Percentiles rank a stretch among this genome's conserved stretches.
These are phyloP conservation scores for Lucilia cuprina DNA, from an alignment of 1,140 invertebrate genomes.

Conservation along the genomic window DNA sequence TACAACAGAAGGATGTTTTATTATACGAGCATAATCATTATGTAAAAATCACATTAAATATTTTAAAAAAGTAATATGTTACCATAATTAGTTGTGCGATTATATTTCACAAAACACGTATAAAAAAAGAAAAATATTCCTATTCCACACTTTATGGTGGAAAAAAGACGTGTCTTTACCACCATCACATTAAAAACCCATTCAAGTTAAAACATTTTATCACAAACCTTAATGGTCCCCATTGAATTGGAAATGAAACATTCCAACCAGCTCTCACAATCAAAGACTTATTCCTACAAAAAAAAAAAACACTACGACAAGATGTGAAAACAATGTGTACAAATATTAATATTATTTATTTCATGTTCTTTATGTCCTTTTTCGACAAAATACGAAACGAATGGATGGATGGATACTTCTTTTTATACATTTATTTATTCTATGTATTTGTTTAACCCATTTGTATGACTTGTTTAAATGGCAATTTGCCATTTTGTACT, in stretches of 20 bases:
- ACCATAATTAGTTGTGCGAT: too few relatives aligned
- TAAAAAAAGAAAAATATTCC: too few relatives aligned
- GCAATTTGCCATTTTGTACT: conserved; percentile 10
- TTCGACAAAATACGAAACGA: not conserved
- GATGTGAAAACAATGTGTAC: not conserved
- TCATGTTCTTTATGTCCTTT: not conserved
- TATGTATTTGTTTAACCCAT: not conserved
- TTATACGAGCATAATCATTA: too few relatives aligned
- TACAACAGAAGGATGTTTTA: too few relatives aligned
- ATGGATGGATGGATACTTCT: too few relatives aligned
- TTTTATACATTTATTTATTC: not conserved
- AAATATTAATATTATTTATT: not conserved
- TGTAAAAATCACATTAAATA: too few relatives aligned
- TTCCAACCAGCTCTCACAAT: not conserved
- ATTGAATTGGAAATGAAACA: not conserved
- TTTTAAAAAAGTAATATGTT: too few relatives aligned
- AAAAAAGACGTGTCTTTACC: not conserved
- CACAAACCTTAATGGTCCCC: conserved; percentile 9
- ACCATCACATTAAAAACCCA: not conserved
- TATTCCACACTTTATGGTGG: too few relatives aligned
- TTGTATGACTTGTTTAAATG: not conserved
- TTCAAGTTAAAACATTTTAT: not conserved
- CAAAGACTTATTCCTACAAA: not conserved
- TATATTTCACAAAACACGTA: too few relatives aligned
- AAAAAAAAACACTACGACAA: not conserved